Evolutionary conservation across 2,888 invertebrate genomes (phyloP).

Genomic region (Cheilosia vulpina): DNA sequence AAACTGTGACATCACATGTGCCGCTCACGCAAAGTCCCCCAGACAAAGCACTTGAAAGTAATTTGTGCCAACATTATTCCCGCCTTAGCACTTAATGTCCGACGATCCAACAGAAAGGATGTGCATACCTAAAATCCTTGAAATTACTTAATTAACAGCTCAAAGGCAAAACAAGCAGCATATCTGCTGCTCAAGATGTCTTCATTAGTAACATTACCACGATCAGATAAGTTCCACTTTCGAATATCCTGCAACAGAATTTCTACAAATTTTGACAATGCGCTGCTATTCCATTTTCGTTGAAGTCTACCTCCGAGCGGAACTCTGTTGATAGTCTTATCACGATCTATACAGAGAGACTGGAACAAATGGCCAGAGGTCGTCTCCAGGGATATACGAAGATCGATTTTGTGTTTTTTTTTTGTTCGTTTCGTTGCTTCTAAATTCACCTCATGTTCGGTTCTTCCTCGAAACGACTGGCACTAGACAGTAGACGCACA

Average conservation of each 20-base stretch:
- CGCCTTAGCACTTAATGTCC: conserved; percentile 41
- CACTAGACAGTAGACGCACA: conserved; percentile 3
- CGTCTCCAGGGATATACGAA: conserved; percentile 21
- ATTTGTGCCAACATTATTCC: conserved; percentile 60
- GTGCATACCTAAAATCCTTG: conserved; percentile 67
- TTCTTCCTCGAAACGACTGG: conserved; percentile 44
- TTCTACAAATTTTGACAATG: conserved; percentile 1
- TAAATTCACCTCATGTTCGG: conserved; percentile 66
- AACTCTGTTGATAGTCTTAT: conserved; percentile 66
- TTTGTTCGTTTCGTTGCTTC: neutral
- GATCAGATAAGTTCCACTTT: conserved; percentile 71
- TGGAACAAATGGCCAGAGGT: conserved; percentile 70
- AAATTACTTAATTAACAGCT: conserved; percentile 73
- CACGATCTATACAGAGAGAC: conserved; percentile 50
- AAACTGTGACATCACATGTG: neutral
- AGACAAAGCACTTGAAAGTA: conserved; percentile 55
- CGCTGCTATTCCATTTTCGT: conserved; percentile 17
- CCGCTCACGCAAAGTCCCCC: conserved; percentile 1
- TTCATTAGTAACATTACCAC: conserved; percentile 74
- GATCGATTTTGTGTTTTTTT: conserved; percentile 19
- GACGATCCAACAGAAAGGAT: conserved; percentile 34
- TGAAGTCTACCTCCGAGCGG: conserved; percentile 31
- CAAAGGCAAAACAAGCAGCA: conserved; percentile 56
- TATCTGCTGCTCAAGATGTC: conserved; percentile 52
- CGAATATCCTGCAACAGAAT: conserved; percentile 38